These are phyloP conservation scores for Ecdyonurus torrentis DNA, from an alignment of 2,888 invertebrate species.

Conservation along the genomic window DNA sequence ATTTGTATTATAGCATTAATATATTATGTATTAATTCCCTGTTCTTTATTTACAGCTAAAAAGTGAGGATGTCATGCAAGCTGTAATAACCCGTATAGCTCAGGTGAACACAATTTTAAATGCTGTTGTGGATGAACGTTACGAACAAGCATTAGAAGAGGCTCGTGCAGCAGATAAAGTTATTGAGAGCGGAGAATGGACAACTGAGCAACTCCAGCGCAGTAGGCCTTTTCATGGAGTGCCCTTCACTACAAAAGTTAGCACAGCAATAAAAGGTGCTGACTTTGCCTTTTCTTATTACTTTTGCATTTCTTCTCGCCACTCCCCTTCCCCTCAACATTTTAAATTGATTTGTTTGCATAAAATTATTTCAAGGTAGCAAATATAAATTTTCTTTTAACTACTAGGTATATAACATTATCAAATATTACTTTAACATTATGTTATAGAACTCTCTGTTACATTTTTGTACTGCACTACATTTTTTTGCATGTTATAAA, in stretches of 20 bases:
- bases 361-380: too few species aligned
- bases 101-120: conserved; percentile 60
- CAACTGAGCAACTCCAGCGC: conserved; percentile 41
- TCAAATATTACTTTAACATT: too few species aligned
- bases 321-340: too few species aligned
- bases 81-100: conserved; percentile 61
- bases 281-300: too few species aligned
- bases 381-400: too few species aligned
- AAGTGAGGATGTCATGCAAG: conserved; percentile 48
- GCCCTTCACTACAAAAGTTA: conserved; percentile 86
- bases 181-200: conserved; percentile 38
- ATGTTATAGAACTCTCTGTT: too few species aligned
- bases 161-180: conserved; percentile 54
- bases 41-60: conserved; percentile 27
- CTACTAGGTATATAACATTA: too few species aligned
- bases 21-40: not conserved
- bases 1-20: not conserved
- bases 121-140: conserved; percentile 68
- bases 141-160: conserved; percentile 56
- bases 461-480: too few species aligned
- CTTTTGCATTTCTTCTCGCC: too few species aligned
- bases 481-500: too few species aligned
- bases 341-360: too few species aligned
- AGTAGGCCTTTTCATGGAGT: conserved; percentile 73
- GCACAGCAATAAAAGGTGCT: conserved; percentile 61